Base-by-base conservation (phyloP, 2,888 invertebrate species). In the Monochamus alternatus region DNA sequence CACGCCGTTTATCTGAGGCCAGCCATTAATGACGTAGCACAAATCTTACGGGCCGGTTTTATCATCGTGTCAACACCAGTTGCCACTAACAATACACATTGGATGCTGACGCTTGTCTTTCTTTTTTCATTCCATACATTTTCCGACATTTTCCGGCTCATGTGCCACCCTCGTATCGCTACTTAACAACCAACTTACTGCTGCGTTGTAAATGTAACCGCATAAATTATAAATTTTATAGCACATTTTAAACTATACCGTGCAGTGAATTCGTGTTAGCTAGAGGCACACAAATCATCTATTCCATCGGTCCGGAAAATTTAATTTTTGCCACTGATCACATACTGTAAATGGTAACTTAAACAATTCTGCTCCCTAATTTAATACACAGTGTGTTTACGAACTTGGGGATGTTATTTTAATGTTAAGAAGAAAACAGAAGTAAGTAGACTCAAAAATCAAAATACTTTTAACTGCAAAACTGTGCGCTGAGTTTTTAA, bases 61-160 rank as follows among this genome's bases (percentile, higher is more conserved):
- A 87, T 88, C 87, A 87, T 85, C 82, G 85, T 87, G 88, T 87
- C 88, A 88, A 87, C 88, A 87, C 87, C 88, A 88, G 88, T 88
- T 88, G 88, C 86, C 85, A 81, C 81, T 82, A 84, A 85, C 86
- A 86, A 86, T 86, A 84, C 85, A 84, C 84, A 81, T 82, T 81
- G 82, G 79, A 77, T 78, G 77, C 81, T 82, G 79, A 82, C 81
- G 82, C 74, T 81, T 79, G 60, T 67, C 75, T 78, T 77, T 73
- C 77, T 65, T 76, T 74, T 74, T 73, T 62, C 30, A 44, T 64
- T 74, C 75, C 44, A 38, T 75, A 60, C 74, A 63, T 75, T 75
- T 66, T 62, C 67, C 73, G 59, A 74, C 69, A 74, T 73, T 76
- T 78, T 75, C 73, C 75, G 66, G 68, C 58, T 78, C 75, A 78